Evolutionary conservation across 1,140 invertebrate species (phyloP).

Genomic region (Acromyrmex heyeri): DNA sequence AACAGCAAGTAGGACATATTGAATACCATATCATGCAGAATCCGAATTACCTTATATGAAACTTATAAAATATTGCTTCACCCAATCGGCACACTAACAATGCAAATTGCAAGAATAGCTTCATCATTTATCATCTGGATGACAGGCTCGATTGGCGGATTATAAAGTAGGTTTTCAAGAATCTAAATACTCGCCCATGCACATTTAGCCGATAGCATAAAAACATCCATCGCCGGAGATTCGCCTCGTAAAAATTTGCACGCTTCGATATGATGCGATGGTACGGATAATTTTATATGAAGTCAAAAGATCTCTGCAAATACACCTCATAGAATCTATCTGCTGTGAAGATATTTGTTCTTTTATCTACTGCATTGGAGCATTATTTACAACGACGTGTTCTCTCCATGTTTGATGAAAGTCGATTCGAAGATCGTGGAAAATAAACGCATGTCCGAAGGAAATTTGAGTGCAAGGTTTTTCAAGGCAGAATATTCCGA

Average conservation of each 20-base stretch:
- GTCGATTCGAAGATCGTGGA: conserved; percentile 37
- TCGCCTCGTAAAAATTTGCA: conserved; percentile 14
- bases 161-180: conserved; percentile 55
- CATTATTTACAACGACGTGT: conserved; percentile 45
- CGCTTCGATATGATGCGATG: background rate
- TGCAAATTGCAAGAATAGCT: conserved; percentile 21
- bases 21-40: no score
- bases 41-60: background rate
- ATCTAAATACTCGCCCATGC: conserved; percentile 16
- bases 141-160: conserved; percentile 57
- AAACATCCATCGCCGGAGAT: conserved; percentile 2
- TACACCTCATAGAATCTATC: conserved; percentile 1
- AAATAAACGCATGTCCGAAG: conserved; percentile 47
- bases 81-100: conserved; percentile 19
- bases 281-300: conserved; percentile 1
- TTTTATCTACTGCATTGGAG: conserved; percentile 1
- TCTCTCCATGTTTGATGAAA: conserved; percentile 18
- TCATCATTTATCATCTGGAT: conserved; percentile 34
- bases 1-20: no score
- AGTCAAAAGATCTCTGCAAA: conserved; percentile 21
- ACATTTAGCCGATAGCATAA: conserved; percentile 17
- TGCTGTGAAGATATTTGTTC: conserved; percentile 10
- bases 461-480: conserved; percentile 22
- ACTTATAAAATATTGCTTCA: conserved; percentile 21
- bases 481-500: conserved; percentile 46